Conservation (phyloP, 1,140 invertebrate species). For the Zaprionus capensis region DNA sequence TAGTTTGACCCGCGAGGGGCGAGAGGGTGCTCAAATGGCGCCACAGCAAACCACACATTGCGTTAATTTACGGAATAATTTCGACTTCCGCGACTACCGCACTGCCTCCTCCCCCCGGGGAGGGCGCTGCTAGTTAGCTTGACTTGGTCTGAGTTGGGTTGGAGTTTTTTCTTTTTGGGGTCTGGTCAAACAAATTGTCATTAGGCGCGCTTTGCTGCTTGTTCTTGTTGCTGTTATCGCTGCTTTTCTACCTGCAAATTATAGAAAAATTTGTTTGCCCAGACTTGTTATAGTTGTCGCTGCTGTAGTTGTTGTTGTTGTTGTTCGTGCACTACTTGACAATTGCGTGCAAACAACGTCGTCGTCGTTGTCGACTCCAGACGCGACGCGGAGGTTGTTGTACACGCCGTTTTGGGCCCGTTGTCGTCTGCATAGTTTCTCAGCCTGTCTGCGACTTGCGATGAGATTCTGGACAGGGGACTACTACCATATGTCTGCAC, state of each 20-base stretch:
- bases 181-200: slow-evolving; percentile 72
- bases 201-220: slow-evolving; percentile 54
- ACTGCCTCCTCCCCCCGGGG: background rate
- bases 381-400: slow-evolving; percentile 41
- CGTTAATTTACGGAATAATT: slow-evolving; percentile 80
- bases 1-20: slow-evolving; percentile 29
- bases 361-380: slow-evolving; percentile 18
- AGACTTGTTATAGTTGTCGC: slow-evolving; percentile 66
- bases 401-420: slow-evolving; percentile 30
- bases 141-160: background rate
- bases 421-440: slow-evolving; percentile 58
- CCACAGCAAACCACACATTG: slow-evolving; percentile 37
- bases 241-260: slow-evolving; percentile 61
- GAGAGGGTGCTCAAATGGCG: background rate
- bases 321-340: slow-evolving; percentile 67
- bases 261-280: slow-evolving; percentile 80
- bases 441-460: slow-evolving; percentile 62
- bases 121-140: background rate
- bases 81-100: slow-evolving; percentile 60
- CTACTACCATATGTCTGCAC: slow-evolving; percentile 65
- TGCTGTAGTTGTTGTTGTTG: slow-evolving; percentile 15
- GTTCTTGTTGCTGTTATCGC: slow-evolving; percentile 50
- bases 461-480: slow-evolving; percentile 43
- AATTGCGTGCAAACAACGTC: slow-evolving; percentile 73
- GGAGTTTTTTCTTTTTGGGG: background rate